A percentile compares a stretch with the other conserved stretches of the same genome.
Evolutionary conservation across 2,113 vertebrate genomes (phyloP).

Genomic region (Platichthys flesus): DNA sequence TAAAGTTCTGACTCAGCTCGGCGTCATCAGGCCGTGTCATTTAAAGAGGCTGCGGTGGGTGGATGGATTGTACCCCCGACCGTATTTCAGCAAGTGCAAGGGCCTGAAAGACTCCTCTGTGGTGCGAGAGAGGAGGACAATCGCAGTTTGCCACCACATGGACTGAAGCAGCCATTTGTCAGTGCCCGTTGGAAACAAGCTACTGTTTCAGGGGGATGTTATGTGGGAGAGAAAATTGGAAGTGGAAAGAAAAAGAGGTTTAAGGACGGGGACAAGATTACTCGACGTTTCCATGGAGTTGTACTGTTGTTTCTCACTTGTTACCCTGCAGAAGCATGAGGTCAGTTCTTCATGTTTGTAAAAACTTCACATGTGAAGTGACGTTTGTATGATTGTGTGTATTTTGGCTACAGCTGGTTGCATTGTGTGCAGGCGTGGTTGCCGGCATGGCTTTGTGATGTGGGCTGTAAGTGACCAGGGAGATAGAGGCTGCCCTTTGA

Average conservation of each 20-base stretch:
- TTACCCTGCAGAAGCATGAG: conserved; percentile 22
- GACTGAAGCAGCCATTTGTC: conserved; percentile 27
- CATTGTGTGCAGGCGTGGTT: conserved; percentile 4
- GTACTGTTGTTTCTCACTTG: conserved; percentile 36
- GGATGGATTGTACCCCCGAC: background rate
- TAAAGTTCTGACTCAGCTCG: conserved; percentile 32
- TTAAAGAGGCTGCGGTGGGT: conserved; percentile 16
- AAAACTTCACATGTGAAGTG: background rate
- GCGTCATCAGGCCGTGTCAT: conserved; percentile 6
- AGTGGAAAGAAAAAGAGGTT: background rate
- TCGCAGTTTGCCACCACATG: background rate
- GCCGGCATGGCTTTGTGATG: conserved; percentile 69
- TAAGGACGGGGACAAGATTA: background rate
- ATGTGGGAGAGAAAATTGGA: background rate
- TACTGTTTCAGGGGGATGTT: background rate
- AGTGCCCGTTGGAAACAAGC: background rate
- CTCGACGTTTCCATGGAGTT: conserved; percentile 30
- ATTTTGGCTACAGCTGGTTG: conserved; percentile 6
- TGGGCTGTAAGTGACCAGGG: background rate
- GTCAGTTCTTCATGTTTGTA: conserved; percentile 21
- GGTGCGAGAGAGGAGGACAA: conserved; percentile 7
- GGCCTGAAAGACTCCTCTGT: conserved; percentile 28
- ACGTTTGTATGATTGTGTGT: background rate
- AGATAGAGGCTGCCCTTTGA: conserved; percentile 46
- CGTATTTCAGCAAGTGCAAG: background rate